A percentile compares a stretch with the other conserved stretches of the same genome.
phyloP scores from a whole-genome alignment of 1,140 invertebrate species.

The Listronotus bonariensis region DNA sequence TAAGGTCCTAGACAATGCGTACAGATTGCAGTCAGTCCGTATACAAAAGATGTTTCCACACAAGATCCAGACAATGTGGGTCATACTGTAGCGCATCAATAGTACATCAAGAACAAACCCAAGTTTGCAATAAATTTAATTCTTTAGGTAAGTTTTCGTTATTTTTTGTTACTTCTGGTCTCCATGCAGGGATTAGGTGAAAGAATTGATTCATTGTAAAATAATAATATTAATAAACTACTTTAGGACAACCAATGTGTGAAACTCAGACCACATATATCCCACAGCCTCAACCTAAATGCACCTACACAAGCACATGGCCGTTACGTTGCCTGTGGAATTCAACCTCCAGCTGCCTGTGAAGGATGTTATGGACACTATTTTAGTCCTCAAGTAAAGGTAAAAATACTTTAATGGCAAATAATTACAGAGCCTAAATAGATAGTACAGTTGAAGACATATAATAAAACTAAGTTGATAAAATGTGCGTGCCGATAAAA shows the following conservation, averaged over 20 bases:
- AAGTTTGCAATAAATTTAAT: slow-evolving; percentile 43
- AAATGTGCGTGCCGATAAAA: too few relatives aligned
- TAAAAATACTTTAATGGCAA: slow-evolving; percentile 2
- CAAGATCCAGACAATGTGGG: slow-evolving; percentile 46
- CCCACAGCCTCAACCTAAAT: slow-evolving; percentile 52
- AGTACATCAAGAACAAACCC: slow-evolving; percentile 47
- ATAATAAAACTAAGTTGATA: too few relatives aligned
- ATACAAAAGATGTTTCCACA: slow-evolving; percentile 48
- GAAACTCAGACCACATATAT: slow-evolving; percentile 49
- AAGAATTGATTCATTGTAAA: too few relatives aligned
- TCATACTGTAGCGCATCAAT: slow-evolving; percentile 45
- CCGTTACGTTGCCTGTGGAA: slow-evolving; percentile 51
- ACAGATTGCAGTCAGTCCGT: slow-evolving; percentile 37
- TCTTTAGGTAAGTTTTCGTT: slow-evolving; percentile 6
- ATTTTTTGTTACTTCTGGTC: neutral
- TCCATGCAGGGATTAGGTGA: too few relatives aligned
- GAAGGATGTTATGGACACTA: slow-evolving; percentile 51
- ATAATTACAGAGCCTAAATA: too few relatives aligned
- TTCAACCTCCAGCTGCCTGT: slow-evolving; percentile 38
- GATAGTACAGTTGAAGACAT: too few relatives aligned
- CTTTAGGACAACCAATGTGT: slow-evolving; percentile 33
- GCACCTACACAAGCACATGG: slow-evolving; percentile 48
- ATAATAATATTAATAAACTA: too few relatives aligned
- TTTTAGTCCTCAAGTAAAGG: slow-evolving; percentile 26
- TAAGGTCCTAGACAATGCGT: slow-evolving; percentile 50